Percentiles rank a stretch among this genome's conserved stretches.
Conservation (phyloP, 2,113 vertebrate species). For the Seriola dumerili region DNA sequence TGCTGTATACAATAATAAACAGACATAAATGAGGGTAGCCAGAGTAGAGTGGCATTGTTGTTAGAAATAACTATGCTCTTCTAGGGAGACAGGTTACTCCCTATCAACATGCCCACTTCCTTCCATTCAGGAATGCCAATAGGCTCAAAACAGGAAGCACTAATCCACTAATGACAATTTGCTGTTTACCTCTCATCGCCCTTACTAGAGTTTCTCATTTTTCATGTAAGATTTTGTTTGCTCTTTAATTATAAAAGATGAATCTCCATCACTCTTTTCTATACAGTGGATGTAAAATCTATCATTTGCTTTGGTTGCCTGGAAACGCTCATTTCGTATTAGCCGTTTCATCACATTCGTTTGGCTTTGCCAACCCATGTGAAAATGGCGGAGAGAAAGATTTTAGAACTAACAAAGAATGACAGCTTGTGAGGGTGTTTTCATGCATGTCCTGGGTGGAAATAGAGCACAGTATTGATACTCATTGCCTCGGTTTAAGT, state of each 20-base stretch:
- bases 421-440: neutral
- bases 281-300: conserved; percentile 27
- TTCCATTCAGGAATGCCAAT: conserved; percentile 66
- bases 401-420: conserved; percentile 8
- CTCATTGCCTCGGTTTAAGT: neutral
- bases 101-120: conserved; percentile 67
- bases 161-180: conserved; percentile 51
- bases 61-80: conserved; percentile 49
- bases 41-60: conserved; percentile 39
- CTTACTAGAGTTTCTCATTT: neutral
- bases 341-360: conserved; percentile 41
- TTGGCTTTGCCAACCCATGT: conserved; percentile 29
- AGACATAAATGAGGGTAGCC: neutral
- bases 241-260: neutral
- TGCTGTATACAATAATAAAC: neutral
- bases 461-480: neutral
- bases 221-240: neutral
- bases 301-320: conserved; percentile 69
- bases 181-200: conserved; percentile 43
- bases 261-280: neutral
- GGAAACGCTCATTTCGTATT: conserved; percentile 66
- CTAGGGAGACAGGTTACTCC: conserved; percentile 40
- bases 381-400: conserved; percentile 3
- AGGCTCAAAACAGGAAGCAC: conserved; percentile 68
- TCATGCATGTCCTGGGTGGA: neutral